Percentiles rank a stretch among this genome's conserved stretches.
phyloP scores from a whole-genome alignment of 1,140 invertebrate species.

The Microplitis demolitor region DNA sequence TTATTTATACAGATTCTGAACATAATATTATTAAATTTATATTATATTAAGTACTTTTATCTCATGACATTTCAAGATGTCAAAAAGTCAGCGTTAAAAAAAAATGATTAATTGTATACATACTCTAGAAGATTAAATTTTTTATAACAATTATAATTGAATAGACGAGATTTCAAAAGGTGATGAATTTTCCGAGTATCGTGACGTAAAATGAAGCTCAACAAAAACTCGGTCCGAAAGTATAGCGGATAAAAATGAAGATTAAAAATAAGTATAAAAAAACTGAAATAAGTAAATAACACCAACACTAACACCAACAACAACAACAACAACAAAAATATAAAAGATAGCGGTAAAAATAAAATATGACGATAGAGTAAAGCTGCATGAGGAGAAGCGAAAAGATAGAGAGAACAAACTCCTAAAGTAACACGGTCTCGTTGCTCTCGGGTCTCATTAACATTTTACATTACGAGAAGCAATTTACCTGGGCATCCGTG shows the following conservation, averaged over 20 bases:
- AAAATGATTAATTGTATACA: too few species aligned
- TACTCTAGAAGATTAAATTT: too few species aligned
- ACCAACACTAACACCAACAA: background rate
- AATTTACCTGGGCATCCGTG: constrained; percentile 32
- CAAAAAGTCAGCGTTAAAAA: too few species aligned
- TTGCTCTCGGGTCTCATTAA: constrained; percentile 35
- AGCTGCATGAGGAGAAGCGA: background rate
- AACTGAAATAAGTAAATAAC: background rate
- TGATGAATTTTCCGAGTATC: background rate
- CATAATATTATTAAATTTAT: too few species aligned
- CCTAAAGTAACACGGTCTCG: constrained; percentile 15
- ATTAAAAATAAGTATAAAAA: background rate
- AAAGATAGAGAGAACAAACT: constrained; percentile 6
- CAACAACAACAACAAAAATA: background rate
- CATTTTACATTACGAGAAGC: constrained; percentile 38
- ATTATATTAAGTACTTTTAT: too few species aligned
- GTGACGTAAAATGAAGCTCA: too few species aligned
- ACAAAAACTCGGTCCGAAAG: too few species aligned
- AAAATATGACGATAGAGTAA: constrained; percentile 13
- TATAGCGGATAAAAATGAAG: background rate
- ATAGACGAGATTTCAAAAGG: too few species aligned
- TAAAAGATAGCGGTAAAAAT: constrained; percentile 4
- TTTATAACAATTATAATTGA: too few species aligned
- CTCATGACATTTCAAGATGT: too few species aligned
- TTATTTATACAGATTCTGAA: too few species aligned